These are phyloP conservation scores for Ptilonorhynchus violaceus DNA, from an alignment of 2,113 vertebrate species.

Conservation along the genomic window DNA sequence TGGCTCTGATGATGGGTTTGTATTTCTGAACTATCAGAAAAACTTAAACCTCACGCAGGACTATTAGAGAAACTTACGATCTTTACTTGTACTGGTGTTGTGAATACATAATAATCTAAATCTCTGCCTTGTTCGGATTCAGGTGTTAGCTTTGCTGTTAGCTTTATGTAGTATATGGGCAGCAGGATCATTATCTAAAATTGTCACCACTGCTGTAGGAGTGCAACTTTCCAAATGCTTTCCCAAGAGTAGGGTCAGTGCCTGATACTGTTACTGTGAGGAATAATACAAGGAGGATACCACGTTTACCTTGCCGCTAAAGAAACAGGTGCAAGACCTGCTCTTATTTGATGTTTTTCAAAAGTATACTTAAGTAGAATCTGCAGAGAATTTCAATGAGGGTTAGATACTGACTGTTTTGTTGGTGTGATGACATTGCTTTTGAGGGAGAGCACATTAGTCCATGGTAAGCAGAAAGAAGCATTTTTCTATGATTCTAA, in stretches of 20 bases:
- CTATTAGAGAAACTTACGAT: neutral
- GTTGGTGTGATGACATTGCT: neutral
- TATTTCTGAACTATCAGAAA: neutral
- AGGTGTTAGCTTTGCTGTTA: neutral
- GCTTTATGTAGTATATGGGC: neutral
- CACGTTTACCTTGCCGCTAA: neutral
- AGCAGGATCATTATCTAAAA: neutral
- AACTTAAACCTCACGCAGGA: neutral
- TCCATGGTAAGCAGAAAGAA: neutral
- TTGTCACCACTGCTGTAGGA: neutral
- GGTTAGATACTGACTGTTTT: neutral
- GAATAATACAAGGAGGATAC: neutral
- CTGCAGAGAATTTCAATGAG: neutral
- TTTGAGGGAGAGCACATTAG: neutral
- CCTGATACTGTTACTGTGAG: neutral
- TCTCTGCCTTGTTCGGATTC: neutral
- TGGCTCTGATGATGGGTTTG: constrained; percentile 93
- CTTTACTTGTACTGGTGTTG: neutral
- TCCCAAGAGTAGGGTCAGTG: neutral
- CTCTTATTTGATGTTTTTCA: neutral
- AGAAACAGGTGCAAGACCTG: neutral
- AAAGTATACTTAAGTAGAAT: neutral
- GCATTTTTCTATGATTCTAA: neutral
- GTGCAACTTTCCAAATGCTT: neutral
- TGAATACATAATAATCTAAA: neutral